phyloP scores from a whole-genome alignment of 2,113 vertebrate species.

The Heterocephalus glaber region DNA sequence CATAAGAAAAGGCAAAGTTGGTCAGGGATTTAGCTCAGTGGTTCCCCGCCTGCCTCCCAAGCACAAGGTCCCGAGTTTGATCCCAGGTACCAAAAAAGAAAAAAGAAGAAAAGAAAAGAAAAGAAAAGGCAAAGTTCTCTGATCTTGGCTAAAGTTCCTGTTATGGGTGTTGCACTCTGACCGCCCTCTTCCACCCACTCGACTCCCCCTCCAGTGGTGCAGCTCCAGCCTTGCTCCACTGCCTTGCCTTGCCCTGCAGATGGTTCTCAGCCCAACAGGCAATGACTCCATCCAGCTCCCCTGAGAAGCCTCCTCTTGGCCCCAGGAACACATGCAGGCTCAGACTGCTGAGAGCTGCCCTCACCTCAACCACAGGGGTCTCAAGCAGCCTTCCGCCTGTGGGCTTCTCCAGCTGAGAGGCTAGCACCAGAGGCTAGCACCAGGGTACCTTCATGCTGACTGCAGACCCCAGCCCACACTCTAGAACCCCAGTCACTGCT shows the following conservation, averaged over 20 bases:
- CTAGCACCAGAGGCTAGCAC: too few species aligned
- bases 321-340: neutral
- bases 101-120: too few species aligned
- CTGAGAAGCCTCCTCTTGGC: neutral
- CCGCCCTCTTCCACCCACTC: neutral
- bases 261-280: neutral
- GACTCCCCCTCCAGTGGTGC: neutral
- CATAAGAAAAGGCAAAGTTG: neutral
- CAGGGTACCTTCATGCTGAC: neutral
- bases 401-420: neutral
- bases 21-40: too few species aligned
- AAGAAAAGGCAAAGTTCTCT: neutral
- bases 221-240: neutral
- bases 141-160: neutral
- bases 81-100: too few species aligned
- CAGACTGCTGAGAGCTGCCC: neutral
- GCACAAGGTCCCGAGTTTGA: too few species aligned
- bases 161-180: neutral
- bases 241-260: neutral
- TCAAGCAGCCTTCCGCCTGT: neutral
- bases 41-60: too few species aligned
- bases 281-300: neutral
- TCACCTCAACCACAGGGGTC: neutral
- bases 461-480: neutral
- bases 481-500: neutral